These are phyloP conservation scores for Melanotaenia duboulayi DNA, from an alignment of 2,113 vertebrate species.

Conservation along the genomic window DNA sequence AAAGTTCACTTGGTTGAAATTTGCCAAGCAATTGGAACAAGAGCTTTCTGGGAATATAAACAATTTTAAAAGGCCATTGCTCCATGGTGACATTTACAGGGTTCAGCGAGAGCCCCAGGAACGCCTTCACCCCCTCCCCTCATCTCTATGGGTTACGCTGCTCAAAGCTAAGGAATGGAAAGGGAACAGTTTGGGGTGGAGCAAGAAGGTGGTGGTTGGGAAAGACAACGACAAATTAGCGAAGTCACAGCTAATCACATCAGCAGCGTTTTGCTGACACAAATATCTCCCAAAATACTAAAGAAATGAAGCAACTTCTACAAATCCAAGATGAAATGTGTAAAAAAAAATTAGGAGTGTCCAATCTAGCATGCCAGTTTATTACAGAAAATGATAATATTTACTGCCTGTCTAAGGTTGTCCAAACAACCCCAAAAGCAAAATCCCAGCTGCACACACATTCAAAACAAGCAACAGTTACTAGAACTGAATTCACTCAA, in stretches of 20 bases:
- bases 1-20: conserved; percentile 64
- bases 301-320: conserved; percentile 18
- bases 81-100: conserved; percentile 82
- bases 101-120: conserved; percentile 48
- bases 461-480: conserved; percentile 31
- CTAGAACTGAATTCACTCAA: conserved; percentile 27
- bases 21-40: conserved; percentile 54
- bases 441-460: conserved; percentile 31
- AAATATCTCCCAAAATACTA: conserved; percentile 56
- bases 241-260: conserved; percentile 70
- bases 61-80: conserved; percentile 76
- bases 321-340: conserved; percentile 4
- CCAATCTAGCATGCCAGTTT: conserved; percentile 27
- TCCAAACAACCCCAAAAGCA: conserved; percentile 30
- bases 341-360: conserved; percentile 4
- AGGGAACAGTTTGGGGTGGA: conserved; percentile 68
- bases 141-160: conserved; percentile 82
- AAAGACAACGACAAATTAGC: conserved; percentile 64
- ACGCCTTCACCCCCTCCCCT: conserved; percentile 31
- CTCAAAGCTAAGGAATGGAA: conserved; percentile 77
- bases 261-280: conserved; percentile 71
- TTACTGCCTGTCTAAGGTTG: conserved; percentile 20
- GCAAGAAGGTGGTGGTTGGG: conserved; percentile 54
- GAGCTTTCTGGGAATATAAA: conserved; percentile 70
- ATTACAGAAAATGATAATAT: conserved; percentile 23